A percentile compares a stretch with the other conserved stretches of the same genome.
These are phyloP conservation scores for Lathronympha strigana DNA, from an alignment of 2,888 invertebrate genomes.

Conservation along the genomic window DNA sequence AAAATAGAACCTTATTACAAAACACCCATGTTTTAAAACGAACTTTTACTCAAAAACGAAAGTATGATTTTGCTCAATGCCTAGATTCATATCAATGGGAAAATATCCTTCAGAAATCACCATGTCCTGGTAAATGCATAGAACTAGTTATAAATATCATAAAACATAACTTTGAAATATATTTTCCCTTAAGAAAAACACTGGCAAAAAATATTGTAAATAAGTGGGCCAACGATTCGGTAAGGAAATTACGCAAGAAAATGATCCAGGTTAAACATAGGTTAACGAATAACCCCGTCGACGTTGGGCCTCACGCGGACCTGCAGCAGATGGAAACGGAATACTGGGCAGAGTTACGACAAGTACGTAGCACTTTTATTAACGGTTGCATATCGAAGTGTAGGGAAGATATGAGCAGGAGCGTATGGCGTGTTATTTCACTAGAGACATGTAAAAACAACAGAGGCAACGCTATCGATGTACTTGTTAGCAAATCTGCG, in stretches of 20 bases:
- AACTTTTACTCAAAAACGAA: too few species aligned
- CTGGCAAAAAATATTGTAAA: neutral
- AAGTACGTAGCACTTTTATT: neutral
- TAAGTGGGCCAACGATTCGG: neutral
- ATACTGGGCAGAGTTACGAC: neutral
- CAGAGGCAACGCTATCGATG: neutral
- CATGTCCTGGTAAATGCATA: neutral
- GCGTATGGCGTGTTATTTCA: slow-evolving; percentile 13
- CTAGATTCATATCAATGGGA: slow-evolving; percentile 3
- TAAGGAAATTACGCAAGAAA: neutral
- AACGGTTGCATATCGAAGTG: neutral
- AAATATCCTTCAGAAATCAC: neutral
- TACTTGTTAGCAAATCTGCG: slow-evolving; percentile 2
- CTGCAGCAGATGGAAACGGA: neutral
- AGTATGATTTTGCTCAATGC: neutral
- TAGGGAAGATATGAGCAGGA: neutral
- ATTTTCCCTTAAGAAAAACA: slow-evolving; percentile 10
- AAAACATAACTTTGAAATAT: slow-evolving; percentile 7
- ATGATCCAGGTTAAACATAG: neutral
- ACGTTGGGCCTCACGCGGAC: neutral
- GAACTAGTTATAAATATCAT: slow-evolving; percentile 1
- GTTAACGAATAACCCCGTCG: neutral
- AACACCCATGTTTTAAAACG: neutral
- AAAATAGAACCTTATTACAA: neutral
- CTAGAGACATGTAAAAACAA: slow-evolving; percentile 6